phyloP scores from a whole-genome alignment of 2,888 invertebrate species.

The Pachydiplax longipennis region DNA sequence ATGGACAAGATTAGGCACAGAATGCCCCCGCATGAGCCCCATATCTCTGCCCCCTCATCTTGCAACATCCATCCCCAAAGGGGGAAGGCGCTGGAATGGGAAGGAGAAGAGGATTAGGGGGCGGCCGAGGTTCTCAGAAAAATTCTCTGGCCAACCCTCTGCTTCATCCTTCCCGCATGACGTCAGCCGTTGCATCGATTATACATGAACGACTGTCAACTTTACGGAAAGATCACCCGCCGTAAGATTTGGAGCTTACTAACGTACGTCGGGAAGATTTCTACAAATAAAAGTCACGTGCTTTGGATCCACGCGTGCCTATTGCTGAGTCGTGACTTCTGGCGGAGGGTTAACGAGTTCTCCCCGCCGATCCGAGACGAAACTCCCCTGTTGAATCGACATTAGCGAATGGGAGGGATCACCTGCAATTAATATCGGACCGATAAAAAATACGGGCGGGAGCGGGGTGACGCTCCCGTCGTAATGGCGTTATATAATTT shows the following conservation, averaged over 20 bases:
- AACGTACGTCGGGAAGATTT: no score
- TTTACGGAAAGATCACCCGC: background rate
- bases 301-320: background rate
- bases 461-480: no score
- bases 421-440: background rate
- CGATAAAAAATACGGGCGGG: no score
- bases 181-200: slow-evolving; percentile 27
- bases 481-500: no score
- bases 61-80: background rate
- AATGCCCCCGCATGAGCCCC: slow-evolving; percentile 3
- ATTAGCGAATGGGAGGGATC: background rate
- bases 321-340: background rate
- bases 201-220: slow-evolving; percentile 18
- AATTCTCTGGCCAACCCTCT: background rate
- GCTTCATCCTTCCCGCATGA: background rate
- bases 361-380: no score
- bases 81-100: background rate
- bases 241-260: background rate
- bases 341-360: background rate
- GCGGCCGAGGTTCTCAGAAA: background rate
- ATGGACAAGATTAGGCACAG: slow-evolving; percentile 23
- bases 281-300: background rate
- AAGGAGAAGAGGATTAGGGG: background rate
- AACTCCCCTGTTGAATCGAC: background rate
- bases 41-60: background rate